Conservation (phyloP, 2,113 vertebrate species). For the Ceuthmochares aereus region DNA sequence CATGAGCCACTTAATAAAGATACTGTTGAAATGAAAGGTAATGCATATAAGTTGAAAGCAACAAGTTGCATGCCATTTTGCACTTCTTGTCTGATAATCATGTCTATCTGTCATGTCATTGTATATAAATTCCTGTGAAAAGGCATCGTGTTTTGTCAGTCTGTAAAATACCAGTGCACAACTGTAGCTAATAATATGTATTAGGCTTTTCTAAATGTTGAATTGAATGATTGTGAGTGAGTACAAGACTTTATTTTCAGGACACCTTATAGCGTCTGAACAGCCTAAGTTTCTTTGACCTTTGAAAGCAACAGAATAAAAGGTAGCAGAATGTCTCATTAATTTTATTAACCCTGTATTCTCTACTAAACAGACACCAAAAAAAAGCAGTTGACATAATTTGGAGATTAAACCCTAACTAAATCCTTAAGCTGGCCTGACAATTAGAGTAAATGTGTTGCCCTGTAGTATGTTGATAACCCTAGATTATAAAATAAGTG, state of each 20-base stretch:
- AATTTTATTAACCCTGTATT: background rate
- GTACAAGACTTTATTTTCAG: background rate
- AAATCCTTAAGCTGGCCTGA: background rate
- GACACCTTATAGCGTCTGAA: background rate
- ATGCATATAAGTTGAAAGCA: background rate
- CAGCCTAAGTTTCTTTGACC: background rate
- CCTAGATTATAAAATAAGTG: background rate
- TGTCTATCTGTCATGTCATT: background rate
- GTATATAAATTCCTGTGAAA: conserved; percentile 18
- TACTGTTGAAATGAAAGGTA: conserved; percentile 1
- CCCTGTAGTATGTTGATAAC: background rate
- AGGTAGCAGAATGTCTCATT: background rate
- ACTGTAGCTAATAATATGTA: background rate
- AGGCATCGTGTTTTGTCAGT: conserved; percentile 2
- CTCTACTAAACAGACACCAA: background rate
- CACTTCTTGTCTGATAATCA: conserved; percentile 31
- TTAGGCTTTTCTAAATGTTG: background rate
- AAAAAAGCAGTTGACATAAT: background rate
- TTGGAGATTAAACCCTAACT: background rate
- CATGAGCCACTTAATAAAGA: background rate
- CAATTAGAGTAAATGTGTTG: background rate
- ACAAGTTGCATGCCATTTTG: conserved; percentile 42
- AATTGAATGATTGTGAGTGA: background rate
- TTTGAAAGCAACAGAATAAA: background rate
- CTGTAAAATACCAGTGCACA: conserved; percentile 12